These are phyloP conservation scores for Macaca mulatta DNA, from an alignment of 2,113 vertebrate species.

Conservation along the genomic window DNA sequence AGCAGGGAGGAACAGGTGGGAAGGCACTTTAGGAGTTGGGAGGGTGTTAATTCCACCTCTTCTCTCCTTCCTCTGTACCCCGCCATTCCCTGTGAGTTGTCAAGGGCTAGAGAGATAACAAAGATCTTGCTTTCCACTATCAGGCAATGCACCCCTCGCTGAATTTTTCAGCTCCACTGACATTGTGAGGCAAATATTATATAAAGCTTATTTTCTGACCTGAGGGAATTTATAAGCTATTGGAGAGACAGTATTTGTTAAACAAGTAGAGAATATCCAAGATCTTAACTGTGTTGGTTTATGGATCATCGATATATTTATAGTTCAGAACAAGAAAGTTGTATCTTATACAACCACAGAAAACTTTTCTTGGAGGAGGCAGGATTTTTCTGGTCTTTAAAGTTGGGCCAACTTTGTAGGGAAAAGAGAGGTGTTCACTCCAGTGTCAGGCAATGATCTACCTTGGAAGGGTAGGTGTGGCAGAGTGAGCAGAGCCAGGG, in stretches of 20 bases:
- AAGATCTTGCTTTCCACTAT: background rate
- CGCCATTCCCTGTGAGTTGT: background rate
- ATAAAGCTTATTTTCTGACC: background rate
- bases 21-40: background rate
- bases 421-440: background rate
- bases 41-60: background rate
- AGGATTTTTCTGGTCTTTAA: slow-evolving; percentile 40
- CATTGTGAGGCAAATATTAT: background rate
- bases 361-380: background rate
- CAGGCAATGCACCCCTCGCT: background rate
- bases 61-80: too few relatives aligned
- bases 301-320: background rate
- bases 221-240: background rate
- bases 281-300: background rate
- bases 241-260: slow-evolving; percentile 31
- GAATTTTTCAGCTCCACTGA: background rate
- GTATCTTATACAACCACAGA: slow-evolving; percentile 38
- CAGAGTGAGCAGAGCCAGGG: background rate
- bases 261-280: background rate
- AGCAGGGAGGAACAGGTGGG: background rate
- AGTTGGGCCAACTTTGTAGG: slow-evolving; percentile 22
- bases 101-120: background rate
- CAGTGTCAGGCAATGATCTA: background rate
- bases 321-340: slow-evolving; percentile 15
- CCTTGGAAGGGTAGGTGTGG: background rate